Evolutionary conservation across 2,888 invertebrate genomes (phyloP).

Genomic region (Eilema sororculum): DNA sequence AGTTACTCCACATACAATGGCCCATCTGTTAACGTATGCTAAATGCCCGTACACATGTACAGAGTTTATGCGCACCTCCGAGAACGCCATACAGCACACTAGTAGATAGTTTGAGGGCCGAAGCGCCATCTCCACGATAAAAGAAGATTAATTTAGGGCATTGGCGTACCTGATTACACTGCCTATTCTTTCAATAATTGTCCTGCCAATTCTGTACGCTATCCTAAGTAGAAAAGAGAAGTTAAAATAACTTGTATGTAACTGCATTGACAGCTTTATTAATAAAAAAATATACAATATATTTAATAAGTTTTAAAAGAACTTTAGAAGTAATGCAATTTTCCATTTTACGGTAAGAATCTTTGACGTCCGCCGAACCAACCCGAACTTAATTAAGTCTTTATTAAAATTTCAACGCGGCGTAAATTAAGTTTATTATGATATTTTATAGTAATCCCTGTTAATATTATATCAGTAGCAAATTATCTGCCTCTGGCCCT

Average conservation of each 20-base stretch:
- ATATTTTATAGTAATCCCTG: slow-evolving; percentile 41
- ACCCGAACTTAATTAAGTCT: slow-evolving; percentile 40
- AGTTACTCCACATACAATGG: too few species aligned
- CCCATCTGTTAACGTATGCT: too few species aligned
- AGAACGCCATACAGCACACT: too few species aligned
- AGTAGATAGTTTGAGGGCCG: too few species aligned
- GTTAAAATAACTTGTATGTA: background rate
- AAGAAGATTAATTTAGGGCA: too few species aligned
- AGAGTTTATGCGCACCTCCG: too few species aligned
- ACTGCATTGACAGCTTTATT: background rate
- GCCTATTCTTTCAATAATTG: too few species aligned
- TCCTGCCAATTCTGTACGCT: background rate
- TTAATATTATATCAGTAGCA: slow-evolving; percentile 40
- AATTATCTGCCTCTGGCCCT: slow-evolving; percentile 24
- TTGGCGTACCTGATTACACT: too few species aligned
- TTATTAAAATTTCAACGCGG: slow-evolving; percentile 47
- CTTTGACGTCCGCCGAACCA: slow-evolving; percentile 28
- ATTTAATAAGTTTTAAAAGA: background rate
- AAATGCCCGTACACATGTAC: too few species aligned
- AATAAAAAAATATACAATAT: background rate
- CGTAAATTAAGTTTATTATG: slow-evolving; percentile 46
- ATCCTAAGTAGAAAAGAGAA: background rate
- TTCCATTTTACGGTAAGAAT: slow-evolving; percentile 19
- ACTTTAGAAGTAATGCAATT: slow-evolving; percentile 23
- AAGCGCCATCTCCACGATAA: too few species aligned